phyloP scores from a whole-genome alignment of 2,797 vertebrate species.

The Nannoperca obscura region DNA sequence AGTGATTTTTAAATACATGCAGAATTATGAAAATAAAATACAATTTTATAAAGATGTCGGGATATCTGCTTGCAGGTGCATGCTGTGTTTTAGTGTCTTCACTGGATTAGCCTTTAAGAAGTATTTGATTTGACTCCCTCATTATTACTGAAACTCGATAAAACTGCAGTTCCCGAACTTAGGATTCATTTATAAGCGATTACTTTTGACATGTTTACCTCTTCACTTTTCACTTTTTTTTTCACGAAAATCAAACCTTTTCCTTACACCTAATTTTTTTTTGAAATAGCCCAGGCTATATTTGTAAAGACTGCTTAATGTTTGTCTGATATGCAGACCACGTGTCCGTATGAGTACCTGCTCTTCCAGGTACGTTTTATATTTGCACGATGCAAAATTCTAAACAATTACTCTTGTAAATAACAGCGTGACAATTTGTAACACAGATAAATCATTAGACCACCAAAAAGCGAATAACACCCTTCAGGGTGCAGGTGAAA shows the following conservation, averaged over 20 bases:
- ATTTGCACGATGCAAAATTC: constrained; percentile 9
- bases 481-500: not conserved
- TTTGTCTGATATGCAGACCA: not conserved
- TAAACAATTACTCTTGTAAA: not conserved
- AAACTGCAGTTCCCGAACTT: not conserved
- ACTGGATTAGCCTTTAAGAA: not conserved
- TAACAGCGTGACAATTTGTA: not conserved
- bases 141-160: constrained; percentile 13
- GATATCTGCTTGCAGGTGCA: not conserved
- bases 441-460: not conserved
- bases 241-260: not conserved
- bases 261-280: not conserved
- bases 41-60: not conserved
- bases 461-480: not conserved
- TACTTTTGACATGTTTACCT: not conserved
- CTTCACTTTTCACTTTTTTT: not conserved
- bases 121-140: not conserved
- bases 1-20: constrained; percentile 5
- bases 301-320: not conserved
- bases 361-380: not conserved
- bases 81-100: not conserved
- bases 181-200: not conserved
- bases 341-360: not conserved
- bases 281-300: not conserved
- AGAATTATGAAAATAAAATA: not conserved